These are phyloP conservation scores for Coronaproctus castanopsis DNA, from an alignment of 2,888 invertebrate genomes.

Conservation along the genomic window DNA sequence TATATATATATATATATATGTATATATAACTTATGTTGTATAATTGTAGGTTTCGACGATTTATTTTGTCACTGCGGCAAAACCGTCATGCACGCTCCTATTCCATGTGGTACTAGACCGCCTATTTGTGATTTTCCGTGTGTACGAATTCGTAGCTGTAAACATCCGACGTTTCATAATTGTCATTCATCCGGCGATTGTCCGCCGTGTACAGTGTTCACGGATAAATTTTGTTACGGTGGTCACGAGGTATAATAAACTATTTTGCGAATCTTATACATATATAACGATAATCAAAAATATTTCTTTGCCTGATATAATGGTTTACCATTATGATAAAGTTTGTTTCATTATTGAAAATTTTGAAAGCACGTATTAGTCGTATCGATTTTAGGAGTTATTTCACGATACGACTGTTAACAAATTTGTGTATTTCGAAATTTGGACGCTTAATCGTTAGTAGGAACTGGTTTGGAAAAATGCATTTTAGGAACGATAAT, in stretches of 20 bases:
- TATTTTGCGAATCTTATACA: conserved; percentile 2
- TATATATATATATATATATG: too few relatives aligned
- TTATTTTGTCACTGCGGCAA: conserved; percentile 77
- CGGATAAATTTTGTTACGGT: conserved; percentile 66
- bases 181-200: conserved; percentile 58
- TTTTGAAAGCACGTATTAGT: too few relatives aligned
- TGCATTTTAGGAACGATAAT: too few relatives aligned
- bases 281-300: neutral
- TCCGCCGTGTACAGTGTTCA: conserved; percentile 70
- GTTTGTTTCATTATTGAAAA: neutral
- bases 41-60: conserved; percentile 52
- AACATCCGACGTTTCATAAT: conserved; percentile 60
- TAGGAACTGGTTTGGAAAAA: too few relatives aligned
- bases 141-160: conserved; percentile 50
- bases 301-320: too few relatives aligned
- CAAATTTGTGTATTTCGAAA: too few relatives aligned
- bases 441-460: too few relatives aligned
- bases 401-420: too few relatives aligned
- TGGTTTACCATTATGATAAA: neutral
- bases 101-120: conserved; percentile 73
- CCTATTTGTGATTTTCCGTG: conserved; percentile 65
- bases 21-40: too few relatives aligned
- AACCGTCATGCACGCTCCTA: conserved; percentile 69
- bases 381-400: too few relatives aligned
- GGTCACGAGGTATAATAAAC: conserved; percentile 49